Evolutionary conservation across 30 jellyfish, hydroid and myxozoan genomes (phyloP).

Genomic region (Aurelia sp.): DNA sequence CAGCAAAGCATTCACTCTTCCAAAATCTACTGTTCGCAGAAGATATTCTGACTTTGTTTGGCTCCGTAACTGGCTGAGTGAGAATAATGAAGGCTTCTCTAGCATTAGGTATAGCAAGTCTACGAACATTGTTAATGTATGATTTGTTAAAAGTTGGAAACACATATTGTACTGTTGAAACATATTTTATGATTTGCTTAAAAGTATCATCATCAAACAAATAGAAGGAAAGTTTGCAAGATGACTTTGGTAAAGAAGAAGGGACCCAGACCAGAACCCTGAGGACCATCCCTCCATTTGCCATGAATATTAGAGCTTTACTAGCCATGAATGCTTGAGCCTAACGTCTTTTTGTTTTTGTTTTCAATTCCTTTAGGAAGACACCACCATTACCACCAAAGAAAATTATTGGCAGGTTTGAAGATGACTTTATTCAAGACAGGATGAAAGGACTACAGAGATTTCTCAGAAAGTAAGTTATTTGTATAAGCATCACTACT

Average conservation of each 20-base stretch:
- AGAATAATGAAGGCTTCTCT: constrained; percentile 83
- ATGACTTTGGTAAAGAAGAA: too few species aligned
- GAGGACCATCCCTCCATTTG: too few species aligned
- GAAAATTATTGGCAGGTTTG: constrained; percentile 84
- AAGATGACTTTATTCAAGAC: constrained; percentile 66
- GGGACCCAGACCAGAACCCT: too few species aligned
- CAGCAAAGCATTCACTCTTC: constrained; percentile 84
- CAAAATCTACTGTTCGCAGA: constrained; percentile 82
- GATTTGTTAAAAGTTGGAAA: too few species aligned
- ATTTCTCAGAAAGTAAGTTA: constrained; percentile 72
- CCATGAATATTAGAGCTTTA: too few species aligned
- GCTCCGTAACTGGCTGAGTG: constrained; percentile 82
- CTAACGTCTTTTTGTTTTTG: not conserved
- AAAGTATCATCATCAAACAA: too few species aligned
- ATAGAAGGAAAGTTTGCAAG: too few species aligned
- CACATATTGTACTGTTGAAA: too few species aligned
- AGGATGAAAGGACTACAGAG: constrained; percentile 86
- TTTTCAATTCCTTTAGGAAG: constrained; percentile 37
- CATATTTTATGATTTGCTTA: too few species aligned
- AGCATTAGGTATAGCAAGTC: constrained; percentile 42
- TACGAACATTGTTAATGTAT: too few species aligned
- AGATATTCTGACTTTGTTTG: constrained; percentile 90
- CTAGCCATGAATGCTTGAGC: too few species aligned
- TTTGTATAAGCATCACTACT: too few species aligned
- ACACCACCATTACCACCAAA: constrained; percentile 86